phyloP scores from a whole-genome alignment of 2,888 invertebrate species.

The Rugalucina vietnamica region DNA sequence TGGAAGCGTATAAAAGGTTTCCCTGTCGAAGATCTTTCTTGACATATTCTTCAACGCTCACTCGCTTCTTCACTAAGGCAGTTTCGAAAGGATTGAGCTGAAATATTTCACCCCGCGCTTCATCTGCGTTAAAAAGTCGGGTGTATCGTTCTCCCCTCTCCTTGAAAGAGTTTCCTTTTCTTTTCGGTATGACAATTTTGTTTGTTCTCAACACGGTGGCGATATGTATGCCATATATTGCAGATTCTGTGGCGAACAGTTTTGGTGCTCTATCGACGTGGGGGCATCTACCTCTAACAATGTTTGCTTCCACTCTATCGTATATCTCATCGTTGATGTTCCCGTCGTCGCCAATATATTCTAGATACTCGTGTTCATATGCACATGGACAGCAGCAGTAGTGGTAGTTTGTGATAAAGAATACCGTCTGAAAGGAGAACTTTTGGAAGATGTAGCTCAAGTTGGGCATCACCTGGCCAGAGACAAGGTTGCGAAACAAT shows the following conservation, averaged over 20 bases:
- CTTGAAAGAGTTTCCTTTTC: no score
- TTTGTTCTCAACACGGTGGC: background rate
- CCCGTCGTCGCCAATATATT: background rate
- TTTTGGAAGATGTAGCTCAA: background rate
- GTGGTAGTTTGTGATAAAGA: background rate
- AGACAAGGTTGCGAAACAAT: background rate
- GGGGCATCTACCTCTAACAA: background rate
- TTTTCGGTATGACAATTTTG: background rate
- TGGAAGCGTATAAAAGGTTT: no score
- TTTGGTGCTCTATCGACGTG: background rate
- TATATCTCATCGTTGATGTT: background rate
- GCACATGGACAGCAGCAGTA: background rate
- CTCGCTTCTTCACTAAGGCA: background rate
- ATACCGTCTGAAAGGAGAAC: background rate
- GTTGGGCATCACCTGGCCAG: background rate
- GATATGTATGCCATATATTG: background rate
- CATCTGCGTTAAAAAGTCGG: no score
- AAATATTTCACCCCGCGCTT: background rate
- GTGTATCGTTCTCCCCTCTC: no score
- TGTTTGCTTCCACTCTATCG: background rate
- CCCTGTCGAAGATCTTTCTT: background rate
- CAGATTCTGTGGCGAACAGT: background rate
- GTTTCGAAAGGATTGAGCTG: background rate
- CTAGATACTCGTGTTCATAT: background rate
- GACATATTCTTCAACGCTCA: background rate